A percentile compares a stretch with the other conserved stretches of the same genome.
phyloP scores from a whole-genome alignment of 2,113 vertebrate species.

The Halcyon malimbica region DNA sequence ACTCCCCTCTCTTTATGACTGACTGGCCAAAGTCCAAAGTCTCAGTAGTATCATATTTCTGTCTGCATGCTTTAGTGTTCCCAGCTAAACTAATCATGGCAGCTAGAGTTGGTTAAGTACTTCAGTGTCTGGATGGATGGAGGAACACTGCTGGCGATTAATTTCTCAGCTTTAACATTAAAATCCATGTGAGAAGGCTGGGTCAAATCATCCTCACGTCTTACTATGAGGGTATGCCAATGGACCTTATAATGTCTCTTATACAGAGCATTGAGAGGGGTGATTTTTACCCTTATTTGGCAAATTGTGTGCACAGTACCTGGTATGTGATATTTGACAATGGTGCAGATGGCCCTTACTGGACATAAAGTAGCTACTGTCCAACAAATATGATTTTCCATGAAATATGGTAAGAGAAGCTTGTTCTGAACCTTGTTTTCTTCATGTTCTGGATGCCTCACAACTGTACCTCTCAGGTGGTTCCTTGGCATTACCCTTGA shows the following conservation, averaged over 20 bases:
- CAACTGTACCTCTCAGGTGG: background rate
- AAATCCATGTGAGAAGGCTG: background rate
- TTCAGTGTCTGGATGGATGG: background rate
- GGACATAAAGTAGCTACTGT: background rate
- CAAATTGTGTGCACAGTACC: background rate
- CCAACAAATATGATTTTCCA: background rate
- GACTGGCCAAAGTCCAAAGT: conserved; percentile 36
- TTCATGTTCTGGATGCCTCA: background rate
- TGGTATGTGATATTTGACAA: background rate
- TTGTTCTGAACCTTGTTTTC: background rate
- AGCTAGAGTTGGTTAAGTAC: background rate
- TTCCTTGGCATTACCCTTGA: background rate
- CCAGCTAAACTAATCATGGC: conserved; percentile 31
- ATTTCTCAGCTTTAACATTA: background rate
- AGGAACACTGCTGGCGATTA: background rate
- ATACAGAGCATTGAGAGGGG: background rate
- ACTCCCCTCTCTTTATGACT: background rate
- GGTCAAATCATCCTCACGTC: background rate
- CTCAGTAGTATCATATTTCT: conserved; percentile 13
- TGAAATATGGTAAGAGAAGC: background rate
- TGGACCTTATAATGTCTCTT: background rate
- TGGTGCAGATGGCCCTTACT: background rate
- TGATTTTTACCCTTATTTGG: background rate
- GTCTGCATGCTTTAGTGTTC: conserved; percentile 34
- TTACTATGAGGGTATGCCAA: background rate